Percentiles rank a stretch among this genome's conserved stretches.
phyloP scores from a whole-genome alignment of 1,140 invertebrate genomes.

The Cotesia chilonis region DNA sequence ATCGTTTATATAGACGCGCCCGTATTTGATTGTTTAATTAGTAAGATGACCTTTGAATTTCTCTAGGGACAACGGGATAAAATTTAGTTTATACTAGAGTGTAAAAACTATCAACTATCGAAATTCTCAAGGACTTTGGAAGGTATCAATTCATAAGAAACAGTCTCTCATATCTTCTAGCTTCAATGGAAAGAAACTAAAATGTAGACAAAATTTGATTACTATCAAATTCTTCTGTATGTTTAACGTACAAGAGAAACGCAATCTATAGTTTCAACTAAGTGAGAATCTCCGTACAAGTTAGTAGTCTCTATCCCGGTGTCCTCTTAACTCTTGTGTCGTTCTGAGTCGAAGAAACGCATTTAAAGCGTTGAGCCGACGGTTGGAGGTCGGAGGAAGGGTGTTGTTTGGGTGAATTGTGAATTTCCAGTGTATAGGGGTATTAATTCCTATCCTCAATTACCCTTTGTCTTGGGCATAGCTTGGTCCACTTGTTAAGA shows the following conservation, averaged over 20 bases:
- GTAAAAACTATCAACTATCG: neutral
- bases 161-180: no score
- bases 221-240: no score
- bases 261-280: neutral
- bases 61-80: conserved; percentile 34
- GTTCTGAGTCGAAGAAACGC: no score
- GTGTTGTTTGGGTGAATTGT: neutral
- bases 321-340: no score
- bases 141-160: no score
- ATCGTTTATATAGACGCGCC: conserved; percentile 40
- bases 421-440: conserved; percentile 50
- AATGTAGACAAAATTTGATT: no score
- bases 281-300: neutral
- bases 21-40: conserved; percentile 69
- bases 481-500: conserved; percentile 68
- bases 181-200: no score
- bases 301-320: no score
- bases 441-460: conserved; percentile 68
- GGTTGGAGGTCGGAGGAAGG: no score
- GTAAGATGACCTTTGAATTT: conserved; percentile 63
- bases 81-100: no score
- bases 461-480: conserved; percentile 68
- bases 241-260: no score
- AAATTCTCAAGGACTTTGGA: conserved; percentile 12
- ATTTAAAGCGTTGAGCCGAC: no score